A percentile compares a stretch with the other conserved stretches of the same genome.
Conservation (phyloP, 2,113 vertebrate species). For the Campylomormyrus numenius region DNA sequence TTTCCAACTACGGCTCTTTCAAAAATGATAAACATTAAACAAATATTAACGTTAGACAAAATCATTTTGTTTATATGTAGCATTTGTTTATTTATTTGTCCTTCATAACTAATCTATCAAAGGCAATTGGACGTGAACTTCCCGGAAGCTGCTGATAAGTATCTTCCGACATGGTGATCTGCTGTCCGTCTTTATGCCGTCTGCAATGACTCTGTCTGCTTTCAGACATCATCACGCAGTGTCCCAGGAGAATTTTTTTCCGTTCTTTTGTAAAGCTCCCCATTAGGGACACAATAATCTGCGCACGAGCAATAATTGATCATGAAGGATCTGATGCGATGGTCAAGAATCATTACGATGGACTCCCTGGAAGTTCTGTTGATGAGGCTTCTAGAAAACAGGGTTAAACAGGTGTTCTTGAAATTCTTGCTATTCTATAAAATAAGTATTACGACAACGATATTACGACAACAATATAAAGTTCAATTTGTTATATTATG, state of each 20-base stretch:
- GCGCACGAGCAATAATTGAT: neutral
- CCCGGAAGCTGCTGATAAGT: slow-evolving; percentile 37
- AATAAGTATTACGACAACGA: neutral
- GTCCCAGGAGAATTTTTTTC: neutral
- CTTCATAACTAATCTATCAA: neutral
- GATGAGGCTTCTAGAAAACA: neutral
- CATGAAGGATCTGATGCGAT: neutral
- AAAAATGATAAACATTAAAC: neutral
- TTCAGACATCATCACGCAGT: slow-evolving; percentile 44
- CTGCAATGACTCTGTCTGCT: slow-evolving; percentile 14
- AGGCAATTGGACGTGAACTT: slow-evolving; percentile 19
- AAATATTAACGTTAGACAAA: neutral
- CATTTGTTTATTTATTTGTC: slow-evolving; percentile 1
- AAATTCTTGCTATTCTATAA: neutral
- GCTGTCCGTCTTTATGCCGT: neutral
- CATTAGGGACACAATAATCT: neutral
- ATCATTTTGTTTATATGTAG: slow-evolving; percentile 3
- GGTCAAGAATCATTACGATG: neutral
- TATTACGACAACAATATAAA: neutral
- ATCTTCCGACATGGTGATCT: slow-evolving; percentile 20
- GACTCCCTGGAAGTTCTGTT: neutral
- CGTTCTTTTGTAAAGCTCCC: neutral
- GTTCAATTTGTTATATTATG: neutral
- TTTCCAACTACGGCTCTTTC: neutral
- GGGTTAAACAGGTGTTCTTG: neutral